These are phyloP conservation scores for Scrobipalpa atriplicella DNA, from an alignment of 2,888 invertebrate species.

Conservation along the genomic window DNA sequence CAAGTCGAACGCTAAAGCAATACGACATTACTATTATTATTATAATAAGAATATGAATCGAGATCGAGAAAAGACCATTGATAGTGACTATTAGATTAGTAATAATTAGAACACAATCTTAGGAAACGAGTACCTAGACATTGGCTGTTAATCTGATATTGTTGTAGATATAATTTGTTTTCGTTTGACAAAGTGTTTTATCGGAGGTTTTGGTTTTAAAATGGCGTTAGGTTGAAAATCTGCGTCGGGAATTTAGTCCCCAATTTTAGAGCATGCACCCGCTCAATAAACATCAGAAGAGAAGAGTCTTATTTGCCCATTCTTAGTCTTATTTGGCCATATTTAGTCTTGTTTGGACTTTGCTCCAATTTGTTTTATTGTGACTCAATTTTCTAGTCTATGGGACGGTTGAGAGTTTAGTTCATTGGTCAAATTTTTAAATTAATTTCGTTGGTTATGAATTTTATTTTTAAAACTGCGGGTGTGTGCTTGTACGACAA, in stretches of 20 bases:
- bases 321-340: neutral
- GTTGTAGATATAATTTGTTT: conserved; percentile 7
- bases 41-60: neutral
- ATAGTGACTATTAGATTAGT: neutral
- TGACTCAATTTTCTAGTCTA: neutral
- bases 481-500: neutral
- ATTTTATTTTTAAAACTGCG: neutral
- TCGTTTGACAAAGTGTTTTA: conserved; percentile 2
- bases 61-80: conserved; percentile 7
- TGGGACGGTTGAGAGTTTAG: neutral
- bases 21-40: neutral
- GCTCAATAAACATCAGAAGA: too few species aligned
- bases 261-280: neutral
- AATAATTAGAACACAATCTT: neutral
- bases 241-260: conserved; percentile 7
- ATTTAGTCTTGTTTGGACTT: neutral
- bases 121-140: neutral
- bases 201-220: neutral
- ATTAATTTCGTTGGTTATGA: neutral
- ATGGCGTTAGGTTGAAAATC: neutral
- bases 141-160: conserved; percentile 8
- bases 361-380: neutral
- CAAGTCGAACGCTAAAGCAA: neutral
- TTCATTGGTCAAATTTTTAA: too few species aligned
- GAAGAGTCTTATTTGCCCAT: neutral